These are phyloP conservation scores for Petrosia ficiformis DNA, from an alignment of 37 sponge, comb jelly and placozoan genomes.

Conservation along the genomic window DNA sequence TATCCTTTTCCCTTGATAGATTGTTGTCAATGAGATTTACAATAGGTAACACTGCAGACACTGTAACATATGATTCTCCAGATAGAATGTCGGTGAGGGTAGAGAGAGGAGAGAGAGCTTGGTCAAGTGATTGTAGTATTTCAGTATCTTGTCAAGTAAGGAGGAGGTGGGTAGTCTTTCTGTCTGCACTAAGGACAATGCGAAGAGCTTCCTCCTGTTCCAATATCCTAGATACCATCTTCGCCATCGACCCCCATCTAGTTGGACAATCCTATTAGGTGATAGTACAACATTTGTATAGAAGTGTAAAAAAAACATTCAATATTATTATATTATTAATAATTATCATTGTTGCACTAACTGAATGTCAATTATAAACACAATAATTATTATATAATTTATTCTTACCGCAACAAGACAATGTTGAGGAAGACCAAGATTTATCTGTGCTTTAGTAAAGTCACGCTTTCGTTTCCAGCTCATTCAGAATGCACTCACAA, in stretches of 20 bases:
- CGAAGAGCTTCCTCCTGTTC: slow-evolving; percentile 41
- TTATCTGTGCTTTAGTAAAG: slow-evolving; percentile 7
- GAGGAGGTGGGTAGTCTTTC: slow-evolving; percentile 30
- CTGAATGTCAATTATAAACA: too few relatives aligned
- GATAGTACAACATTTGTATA: too few relatives aligned
- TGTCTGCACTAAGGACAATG: slow-evolving; percentile 23
- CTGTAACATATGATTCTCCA: slow-evolving; percentile 33
- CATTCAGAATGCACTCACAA: slow-evolving; percentile 23
- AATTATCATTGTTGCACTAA: too few relatives aligned
- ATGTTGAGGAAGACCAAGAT: slow-evolving; percentile 22
- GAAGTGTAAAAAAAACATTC: too few relatives aligned
- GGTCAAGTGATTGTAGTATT: slow-evolving; percentile 18
- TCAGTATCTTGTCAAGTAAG: slow-evolving; percentile 42
- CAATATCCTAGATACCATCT: slow-evolving; percentile 27
- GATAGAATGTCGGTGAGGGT: slow-evolving; percentile 40
- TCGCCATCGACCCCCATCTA: slow-evolving; percentile 35
- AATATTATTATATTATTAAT: too few relatives aligned
- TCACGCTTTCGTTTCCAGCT: slow-evolving; percentile 33
- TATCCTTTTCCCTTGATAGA: not conserved
- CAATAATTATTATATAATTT: too few relatives aligned
- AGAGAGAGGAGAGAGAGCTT: slow-evolving; percentile 27
- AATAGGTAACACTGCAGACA: slow-evolving; percentile 31
- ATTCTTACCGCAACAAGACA: not conserved
- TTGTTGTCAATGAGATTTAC: slow-evolving; percentile 4
- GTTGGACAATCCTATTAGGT: slow-evolving; percentile 40